These are phyloP conservation scores for Amphimedon queenslandica DNA, from an alignment of 37 sponge, comb jelly and placozoan genomes.

Conservation along the genomic window DNA sequence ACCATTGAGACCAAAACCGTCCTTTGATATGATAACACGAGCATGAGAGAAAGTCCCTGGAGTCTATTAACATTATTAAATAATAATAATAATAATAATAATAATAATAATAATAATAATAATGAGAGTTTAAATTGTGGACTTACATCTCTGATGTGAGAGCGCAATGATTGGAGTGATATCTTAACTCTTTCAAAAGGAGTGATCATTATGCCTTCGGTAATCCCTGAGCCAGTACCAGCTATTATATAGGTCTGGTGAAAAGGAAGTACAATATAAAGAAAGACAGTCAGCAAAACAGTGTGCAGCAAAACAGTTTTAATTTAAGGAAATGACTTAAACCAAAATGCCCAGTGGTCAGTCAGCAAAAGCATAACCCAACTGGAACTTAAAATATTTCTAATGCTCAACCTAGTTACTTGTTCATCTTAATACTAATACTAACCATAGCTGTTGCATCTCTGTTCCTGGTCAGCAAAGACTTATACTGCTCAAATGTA, in stretches of 20 bases:
- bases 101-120: neutral
- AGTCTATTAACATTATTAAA: constrained; percentile 1
- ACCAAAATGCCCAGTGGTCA: neutral
- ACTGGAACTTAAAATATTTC: no score
- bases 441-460: constrained; percentile 19
- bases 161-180: constrained; percentile 24
- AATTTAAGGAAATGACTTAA: neutral
- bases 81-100: neutral
- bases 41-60: constrained; percentile 35
- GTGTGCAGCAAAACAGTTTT: neutral
- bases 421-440: neutral
- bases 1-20: constrained; percentile 33
- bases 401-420: neutral
- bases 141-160: constrained; percentile 16
- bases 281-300: neutral
- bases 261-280: no score
- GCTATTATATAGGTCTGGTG: constrained; percentile 19
- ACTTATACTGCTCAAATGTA: constrained; percentile 37
- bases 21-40: neutral
- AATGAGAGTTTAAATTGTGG: neutral
- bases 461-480: neutral
- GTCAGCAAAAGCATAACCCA: no score
- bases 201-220: constrained; percentile 23
- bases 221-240: constrained; percentile 30
- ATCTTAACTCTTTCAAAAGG: constrained; percentile 52